These are phyloP conservation scores for Anguilla anguilla DNA, from an alignment of 2,797 vertebrate species.

Conservation along the genomic window DNA sequence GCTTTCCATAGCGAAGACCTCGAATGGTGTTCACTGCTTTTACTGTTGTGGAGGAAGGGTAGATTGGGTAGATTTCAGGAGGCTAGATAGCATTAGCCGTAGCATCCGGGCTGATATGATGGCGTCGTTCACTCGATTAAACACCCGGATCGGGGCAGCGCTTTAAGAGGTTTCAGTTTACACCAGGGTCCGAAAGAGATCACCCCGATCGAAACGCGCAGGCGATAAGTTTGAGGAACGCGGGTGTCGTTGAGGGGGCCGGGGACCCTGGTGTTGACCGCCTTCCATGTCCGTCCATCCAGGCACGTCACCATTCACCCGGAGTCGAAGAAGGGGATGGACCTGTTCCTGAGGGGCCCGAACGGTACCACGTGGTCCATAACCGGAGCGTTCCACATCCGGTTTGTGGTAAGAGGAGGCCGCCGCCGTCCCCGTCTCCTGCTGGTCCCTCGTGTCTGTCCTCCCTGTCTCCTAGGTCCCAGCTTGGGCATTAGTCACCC, in stretches of 20 bases:
- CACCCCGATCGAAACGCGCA: too few species aligned
- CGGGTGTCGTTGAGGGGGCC: neutral
- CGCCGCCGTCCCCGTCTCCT: neutral
- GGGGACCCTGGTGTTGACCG: neutral
- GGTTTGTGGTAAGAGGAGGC: constrained; percentile 56
- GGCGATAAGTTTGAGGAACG: neutral
- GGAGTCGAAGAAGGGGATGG: constrained; percentile 21
- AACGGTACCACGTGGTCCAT: constrained; percentile 67
- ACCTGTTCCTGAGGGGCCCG: constrained; percentile 68
- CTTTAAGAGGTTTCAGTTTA: neutral
- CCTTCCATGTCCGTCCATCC: constrained; percentile 24
- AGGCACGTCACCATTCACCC: constrained; percentile 62
- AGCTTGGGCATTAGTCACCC: neutral
- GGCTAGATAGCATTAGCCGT: too few species aligned
- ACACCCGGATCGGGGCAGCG: too few species aligned
- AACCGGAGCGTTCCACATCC: neutral
- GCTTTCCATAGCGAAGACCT: neutral
- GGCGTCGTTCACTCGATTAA: too few species aligned
- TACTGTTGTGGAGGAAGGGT: too few species aligned
- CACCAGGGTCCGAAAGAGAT: neutral
- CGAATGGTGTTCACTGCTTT: too few species aligned
- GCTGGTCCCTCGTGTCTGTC: neutral
- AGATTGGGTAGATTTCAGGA: too few species aligned
- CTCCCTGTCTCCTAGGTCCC: neutral
- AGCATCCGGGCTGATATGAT: too few species aligned